Conservation (phyloP, 2,113 vertebrate genomes). For the Apodemus sylvaticus region DNA sequence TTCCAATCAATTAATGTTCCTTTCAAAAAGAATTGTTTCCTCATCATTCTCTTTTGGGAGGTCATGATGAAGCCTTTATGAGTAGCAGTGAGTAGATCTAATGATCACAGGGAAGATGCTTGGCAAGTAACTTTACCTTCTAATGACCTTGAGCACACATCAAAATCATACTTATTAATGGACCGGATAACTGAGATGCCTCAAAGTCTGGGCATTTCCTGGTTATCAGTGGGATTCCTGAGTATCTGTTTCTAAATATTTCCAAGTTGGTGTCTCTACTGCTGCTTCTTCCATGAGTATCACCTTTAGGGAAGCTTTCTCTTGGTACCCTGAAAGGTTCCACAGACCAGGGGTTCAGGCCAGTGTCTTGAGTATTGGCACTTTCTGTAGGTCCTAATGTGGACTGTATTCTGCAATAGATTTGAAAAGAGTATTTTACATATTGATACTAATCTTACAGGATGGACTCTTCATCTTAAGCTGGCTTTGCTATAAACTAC, state of each 20-base stretch:
- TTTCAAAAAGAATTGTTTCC: neutral
- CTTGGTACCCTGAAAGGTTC: fast-evolving
- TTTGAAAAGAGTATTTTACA: neutral
- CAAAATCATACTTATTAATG: neutral
- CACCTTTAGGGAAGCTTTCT: neutral
- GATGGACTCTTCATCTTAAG: neutral
- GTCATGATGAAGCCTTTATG: neutral
- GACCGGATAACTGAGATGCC: neutral
- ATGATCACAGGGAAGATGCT: neutral
- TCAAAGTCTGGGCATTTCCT: neutral
- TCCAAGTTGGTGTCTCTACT: too few species aligned
- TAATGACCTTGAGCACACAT: neutral
- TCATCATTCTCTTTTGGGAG: neutral
- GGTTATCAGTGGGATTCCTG: neutral
- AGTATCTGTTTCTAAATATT: too few species aligned
- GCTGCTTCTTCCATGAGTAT: too few species aligned
- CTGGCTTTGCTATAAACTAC: neutral
- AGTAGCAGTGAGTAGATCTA: neutral
- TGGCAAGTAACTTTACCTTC: neutral
- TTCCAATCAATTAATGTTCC: neutral
- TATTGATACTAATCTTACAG: neutral
- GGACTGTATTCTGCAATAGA: too few species aligned
- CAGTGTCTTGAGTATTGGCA: too few species aligned
- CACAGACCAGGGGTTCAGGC: neutral
- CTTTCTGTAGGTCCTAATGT: too few species aligned